Evolutionary conservation across 2,888 invertebrate genomes (phyloP), one percentile per base, ranked within the genome.

Genomic region (Caenorhabditis sp.): DNA sequence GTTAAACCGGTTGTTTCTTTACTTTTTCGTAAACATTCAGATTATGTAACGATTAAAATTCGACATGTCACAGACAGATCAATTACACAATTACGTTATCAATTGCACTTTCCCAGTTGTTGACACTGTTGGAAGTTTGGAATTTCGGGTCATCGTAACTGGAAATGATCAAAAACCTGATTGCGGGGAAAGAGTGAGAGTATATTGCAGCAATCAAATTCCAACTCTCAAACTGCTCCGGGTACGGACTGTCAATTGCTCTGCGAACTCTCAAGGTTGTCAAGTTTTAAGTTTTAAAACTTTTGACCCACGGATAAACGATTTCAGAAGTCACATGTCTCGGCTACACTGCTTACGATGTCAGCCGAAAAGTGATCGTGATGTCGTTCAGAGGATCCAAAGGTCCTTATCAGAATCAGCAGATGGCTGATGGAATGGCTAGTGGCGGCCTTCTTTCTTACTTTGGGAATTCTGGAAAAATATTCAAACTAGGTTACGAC

Each of bases 381-480:
- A 49, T 82, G 12, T 56, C 72, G 4, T 82, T 77, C 24, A 35
- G 59, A 82, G 82, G 82, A 35, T 59, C 82, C 22, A 76, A 66
- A 26, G 82, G 82, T 35, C 19, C 56, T 8, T 16, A 75, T 75
- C 81, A 81, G 26, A 61, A 44, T 14, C 41, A 69, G 26, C 51
- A 44, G 22, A 24, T 63, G 47, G 26, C 41, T 3, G 58, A 56
- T 26, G 66, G 56, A 14, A 24, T 59, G 35, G 35, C 22, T 24
- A 64, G 75, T 81, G 47, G 26, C 6, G 81, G 81, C 8, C 16
- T 75, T 19, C 19, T 47, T 8, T 56, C 63, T 4, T 63, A 64
- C n/a, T 81, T 81, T 31, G 64, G 38, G 14, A 58, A 19, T 6
- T 51, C 63, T 31, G 81, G 81, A 35, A 75, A 64, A 10, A 54